Base-by-base conservation (phyloP, 2,113 vertebrate genomes). In the Mystacornis crossleyi region DNA sequence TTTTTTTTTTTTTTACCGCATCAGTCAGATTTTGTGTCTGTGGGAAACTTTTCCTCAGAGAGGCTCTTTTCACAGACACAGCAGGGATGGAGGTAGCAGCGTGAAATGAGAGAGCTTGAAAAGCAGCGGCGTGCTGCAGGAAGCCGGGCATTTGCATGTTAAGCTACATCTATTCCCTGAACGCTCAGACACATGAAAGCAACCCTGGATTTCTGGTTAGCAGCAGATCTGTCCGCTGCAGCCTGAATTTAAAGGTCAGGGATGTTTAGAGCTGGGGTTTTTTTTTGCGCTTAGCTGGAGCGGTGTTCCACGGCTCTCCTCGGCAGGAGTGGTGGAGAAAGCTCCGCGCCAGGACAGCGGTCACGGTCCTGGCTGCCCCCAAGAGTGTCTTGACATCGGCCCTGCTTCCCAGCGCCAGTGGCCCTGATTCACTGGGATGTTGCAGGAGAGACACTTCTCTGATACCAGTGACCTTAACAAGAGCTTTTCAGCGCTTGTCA, bases 31-130 rank as follows among this genome's bases (percentile, higher is more conserved):
- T 95, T 80, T 69, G 45, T 69, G 54, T 58, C 95, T 85, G 81
- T 87, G 93, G 77, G 92, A 86, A 91, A 78, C 65, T 45, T 81
- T 34, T 67, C 87, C 94, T 92, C 40, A 5, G 74, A 91, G 92
- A 94, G 78, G 57, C 47, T 94, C 73, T 85, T 87, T 93, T 82
- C 87, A 79, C 8, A 60, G 48, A 2, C 93, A 40, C 92, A 93
- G 94, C 95, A 38, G 91, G 96, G 78, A 66, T 8, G 61, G 81
- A 78, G 78, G 94, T 9, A 90, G 18, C 85, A 82, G 95, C n/a
- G 12, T 61, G 90, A 84, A 88, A 94, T 3, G 79, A 93, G 66
- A 67, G 90, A 47, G 85, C 69, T 58, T 31, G 66, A 69, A 72
- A 92, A 88, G 90, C 81, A 26, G 81, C 2, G 2, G 4, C 1